Conservation (phyloP, 2,888 invertebrate genomes). For the Phyllotreta cruciferae region DNA sequence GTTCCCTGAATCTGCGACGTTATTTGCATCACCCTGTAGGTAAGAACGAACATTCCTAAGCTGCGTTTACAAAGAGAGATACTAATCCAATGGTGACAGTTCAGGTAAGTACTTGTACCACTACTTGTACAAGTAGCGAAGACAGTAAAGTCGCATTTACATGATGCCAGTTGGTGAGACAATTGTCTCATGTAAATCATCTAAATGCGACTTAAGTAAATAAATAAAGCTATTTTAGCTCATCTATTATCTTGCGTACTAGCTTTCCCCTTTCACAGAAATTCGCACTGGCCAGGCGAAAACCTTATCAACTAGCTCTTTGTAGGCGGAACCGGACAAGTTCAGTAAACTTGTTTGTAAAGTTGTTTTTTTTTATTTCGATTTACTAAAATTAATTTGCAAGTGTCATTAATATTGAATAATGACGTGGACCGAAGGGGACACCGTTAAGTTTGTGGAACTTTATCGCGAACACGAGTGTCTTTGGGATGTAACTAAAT, state of each 20-base stretch:
- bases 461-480: conserved; percentile 63
- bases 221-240: too few relatives aligned
- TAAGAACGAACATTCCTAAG: too few relatives aligned
- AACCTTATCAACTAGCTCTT: neutral
- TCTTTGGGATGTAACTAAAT: conserved; percentile 62
- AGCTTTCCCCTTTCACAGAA: neutral
- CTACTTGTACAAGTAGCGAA: neutral
- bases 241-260: neutral
- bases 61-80: too few relatives aligned
- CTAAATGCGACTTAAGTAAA: too few relatives aligned
- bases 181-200: too few relatives aligned
- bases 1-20: conserved; percentile 77
- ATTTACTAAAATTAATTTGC: too few relatives aligned
- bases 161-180: too few relatives aligned
- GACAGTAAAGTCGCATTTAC: too few relatives aligned
- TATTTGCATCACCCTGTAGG: conserved; percentile 69
- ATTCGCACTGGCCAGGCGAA: neutral
- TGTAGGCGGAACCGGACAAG: neutral
- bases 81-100: neutral
- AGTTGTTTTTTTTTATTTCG: neutral
- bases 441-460: conserved; percentile 62
- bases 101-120: neutral
- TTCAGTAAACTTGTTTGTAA: neutral
- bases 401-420: too few relatives aligned
- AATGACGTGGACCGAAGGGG: conserved; percentile 61